Evolutionary conservation across 2,113 vertebrate species (phyloP).

Genomic region (Xenus cinereus): DNA sequence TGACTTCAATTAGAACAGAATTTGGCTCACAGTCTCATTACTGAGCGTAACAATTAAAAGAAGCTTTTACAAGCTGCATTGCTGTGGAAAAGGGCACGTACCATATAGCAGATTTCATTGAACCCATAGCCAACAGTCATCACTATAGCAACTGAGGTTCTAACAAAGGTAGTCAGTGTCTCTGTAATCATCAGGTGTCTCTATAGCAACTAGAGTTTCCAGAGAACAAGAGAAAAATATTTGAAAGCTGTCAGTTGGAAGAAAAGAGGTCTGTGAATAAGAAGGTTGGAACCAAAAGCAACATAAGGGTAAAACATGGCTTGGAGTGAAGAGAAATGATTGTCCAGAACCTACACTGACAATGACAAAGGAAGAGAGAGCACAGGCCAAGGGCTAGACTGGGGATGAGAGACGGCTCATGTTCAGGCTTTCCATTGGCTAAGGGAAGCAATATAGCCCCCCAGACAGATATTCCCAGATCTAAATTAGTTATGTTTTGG

Average conservation of each 20-base stretch:
- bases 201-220: slow-evolving; percentile 78
- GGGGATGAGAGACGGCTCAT: not conserved
- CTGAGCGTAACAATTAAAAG: slow-evolving; percentile 39
- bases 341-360: slow-evolving; percentile 9
- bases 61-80: slow-evolving; percentile 35
- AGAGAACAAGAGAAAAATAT: slow-evolving; percentile 67
- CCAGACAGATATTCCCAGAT: not conserved
- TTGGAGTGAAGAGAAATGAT: slow-evolving; percentile 31
- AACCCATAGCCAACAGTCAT: slow-evolving; percentile 69
- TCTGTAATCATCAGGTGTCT: slow-evolving; percentile 73
- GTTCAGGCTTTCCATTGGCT: not conserved
- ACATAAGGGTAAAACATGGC: slow-evolving; percentile 17
- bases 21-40: slow-evolving; percentile 34
- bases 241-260: slow-evolving; percentile 64
- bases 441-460: not conserved
- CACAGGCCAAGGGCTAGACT: not conserved
- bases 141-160: slow-evolving; percentile 75
- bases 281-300: slow-evolving; percentile 40
- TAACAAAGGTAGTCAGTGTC: slow-evolving; percentile 72
- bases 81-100: slow-evolving; percentile 44
- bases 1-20: slow-evolving; percentile 46
- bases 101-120: slow-evolving; percentile 61
- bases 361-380: not conserved
- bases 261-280: slow-evolving; percentile 56
- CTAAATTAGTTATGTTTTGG: not conserved